Percentiles rank a stretch among this genome's conserved stretches.
These are phyloP conservation scores for Nymphalis urticae DNA, from an alignment of 2,888 invertebrate species.

Conservation along the genomic window DNA sequence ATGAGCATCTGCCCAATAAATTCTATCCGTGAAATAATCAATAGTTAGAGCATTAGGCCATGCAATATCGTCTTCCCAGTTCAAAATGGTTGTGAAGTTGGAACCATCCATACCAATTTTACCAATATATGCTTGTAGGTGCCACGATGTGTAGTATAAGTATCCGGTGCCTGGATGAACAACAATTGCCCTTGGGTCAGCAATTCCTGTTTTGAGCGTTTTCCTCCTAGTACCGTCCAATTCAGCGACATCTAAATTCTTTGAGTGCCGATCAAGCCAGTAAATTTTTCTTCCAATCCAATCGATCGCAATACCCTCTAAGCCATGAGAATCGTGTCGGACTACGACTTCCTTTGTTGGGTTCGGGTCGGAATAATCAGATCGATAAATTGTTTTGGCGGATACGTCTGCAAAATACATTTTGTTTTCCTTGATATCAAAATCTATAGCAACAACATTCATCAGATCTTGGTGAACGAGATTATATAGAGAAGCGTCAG, in stretches of 20 bases:
- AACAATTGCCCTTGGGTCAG: constrained; percentile 96
- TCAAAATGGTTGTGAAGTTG: constrained; percentile 92
- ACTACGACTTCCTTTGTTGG: constrained; percentile 91
- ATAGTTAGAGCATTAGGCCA: constrained; percentile 99
- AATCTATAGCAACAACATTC: constrained; percentile 98
- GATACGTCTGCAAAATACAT: constrained; percentile 98
- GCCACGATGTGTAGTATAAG: constrained; percentile 98
- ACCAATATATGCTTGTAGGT: constrained; percentile 96
- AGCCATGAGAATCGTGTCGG: constrained; percentile 95
- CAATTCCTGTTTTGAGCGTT: constrained; percentile 92
- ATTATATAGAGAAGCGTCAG: constrained; percentile 92
- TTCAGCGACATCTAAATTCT: constrained; percentile 97
- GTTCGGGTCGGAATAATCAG: constrained; percentile 80
- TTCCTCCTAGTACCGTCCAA: constrained; percentile 95
- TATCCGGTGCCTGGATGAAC: constrained; percentile 97
- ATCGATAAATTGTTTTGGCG: constrained; percentile 95
- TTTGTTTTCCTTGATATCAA: constrained; percentile 90
- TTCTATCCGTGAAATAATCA: constrained; percentile 96
- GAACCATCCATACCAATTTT: constrained; percentile 98
- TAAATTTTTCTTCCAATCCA: constrained; percentile 98
- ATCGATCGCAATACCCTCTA: constrained; percentile 98
- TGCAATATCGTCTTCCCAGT: constrained; percentile 96
- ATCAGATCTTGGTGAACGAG: constrained; percentile 96
- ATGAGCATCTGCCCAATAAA: constrained; percentile 99
- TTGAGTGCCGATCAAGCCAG: constrained; percentile 97